These are phyloP conservation scores for Albula goreensis DNA, from an alignment of 2,113 vertebrate genomes.

Conservation along the genomic window DNA sequence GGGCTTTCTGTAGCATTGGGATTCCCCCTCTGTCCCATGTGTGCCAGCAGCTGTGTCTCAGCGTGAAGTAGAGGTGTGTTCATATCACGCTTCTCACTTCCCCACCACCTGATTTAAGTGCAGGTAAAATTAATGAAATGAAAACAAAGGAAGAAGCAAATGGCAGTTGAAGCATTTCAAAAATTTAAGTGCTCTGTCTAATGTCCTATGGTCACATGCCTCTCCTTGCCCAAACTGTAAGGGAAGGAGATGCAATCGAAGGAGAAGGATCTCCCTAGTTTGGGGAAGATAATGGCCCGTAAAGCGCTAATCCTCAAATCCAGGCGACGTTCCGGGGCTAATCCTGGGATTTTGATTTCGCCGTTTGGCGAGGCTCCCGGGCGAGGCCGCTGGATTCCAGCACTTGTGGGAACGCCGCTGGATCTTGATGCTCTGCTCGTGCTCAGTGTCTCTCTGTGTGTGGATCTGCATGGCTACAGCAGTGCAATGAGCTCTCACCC, in stretches of 20 bases:
- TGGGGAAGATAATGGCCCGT: constrained; percentile 68
- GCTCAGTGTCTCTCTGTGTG: neutral
- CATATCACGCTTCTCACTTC: too few species aligned
- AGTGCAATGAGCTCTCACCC: neutral
- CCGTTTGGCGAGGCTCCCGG: constrained; percentile 61
- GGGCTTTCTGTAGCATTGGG: too few species aligned
- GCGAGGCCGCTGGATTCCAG: constrained; percentile 43
- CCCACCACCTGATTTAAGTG: too few species aligned
- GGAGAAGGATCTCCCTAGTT: constrained; percentile 42
- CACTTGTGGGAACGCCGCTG: constrained; percentile 48
- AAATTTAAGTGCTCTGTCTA: constrained; percentile 19
- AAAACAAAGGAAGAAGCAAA: too few species aligned
- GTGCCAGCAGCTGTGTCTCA: constrained; percentile 37
- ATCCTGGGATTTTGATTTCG: constrained; percentile 69
- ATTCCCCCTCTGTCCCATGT: too few species aligned
- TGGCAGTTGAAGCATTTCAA: too few species aligned
- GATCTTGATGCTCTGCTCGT: neutral
- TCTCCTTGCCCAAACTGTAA: constrained; percentile 36
- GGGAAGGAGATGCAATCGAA: constrained; percentile 44
- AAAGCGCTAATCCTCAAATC: constrained; percentile 68
- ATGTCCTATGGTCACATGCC: neutral
- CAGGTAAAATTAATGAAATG: too few species aligned
- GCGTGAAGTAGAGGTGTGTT: too few species aligned
- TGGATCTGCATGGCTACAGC: neutral
- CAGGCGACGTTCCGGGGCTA: constrained; percentile 65